A percentile compares a stretch with the other conserved stretches of the same genome.
Conservation (phyloP, 2,113 vertebrate genomes). For the Lepus europaeus region DNA sequence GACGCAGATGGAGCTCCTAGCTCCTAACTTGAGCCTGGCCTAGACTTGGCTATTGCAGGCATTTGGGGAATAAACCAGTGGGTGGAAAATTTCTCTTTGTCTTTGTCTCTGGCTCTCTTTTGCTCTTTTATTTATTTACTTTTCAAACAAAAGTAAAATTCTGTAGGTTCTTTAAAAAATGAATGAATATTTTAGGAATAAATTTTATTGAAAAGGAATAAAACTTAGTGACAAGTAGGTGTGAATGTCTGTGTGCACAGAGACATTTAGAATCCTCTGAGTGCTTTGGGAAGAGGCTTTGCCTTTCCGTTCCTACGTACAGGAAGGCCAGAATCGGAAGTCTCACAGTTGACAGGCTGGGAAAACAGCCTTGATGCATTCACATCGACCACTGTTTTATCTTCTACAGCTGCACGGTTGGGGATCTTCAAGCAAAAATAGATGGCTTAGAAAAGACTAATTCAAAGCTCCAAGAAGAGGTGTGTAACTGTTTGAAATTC, state of each 20-base stretch:
- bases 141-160: too few relatives aligned
- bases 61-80: too few relatives aligned
- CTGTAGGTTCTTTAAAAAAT: neutral
- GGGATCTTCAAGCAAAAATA: constrained; percentile 98
- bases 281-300: neutral
- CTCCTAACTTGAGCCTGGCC: too few relatives aligned
- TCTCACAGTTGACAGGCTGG: neutral
- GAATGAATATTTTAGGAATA: neutral
- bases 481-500: constrained; percentile 84
- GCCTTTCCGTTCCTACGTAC: neutral
- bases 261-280: neutral
- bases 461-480: constrained; percentile 98
- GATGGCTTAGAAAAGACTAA: constrained; percentile 98
- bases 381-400: constrained; percentile 45
- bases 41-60: too few relatives aligned
- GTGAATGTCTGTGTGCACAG: too few relatives aligned
- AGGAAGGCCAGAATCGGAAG: neutral
- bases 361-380: neutral
- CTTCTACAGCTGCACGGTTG: constrained; percentile 93
- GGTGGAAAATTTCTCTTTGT: too few relatives aligned
- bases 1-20: too few relatives aligned
- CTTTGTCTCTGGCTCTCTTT: too few relatives aligned
- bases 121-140: too few relatives aligned
- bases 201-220: neutral
- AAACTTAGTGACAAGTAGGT: too few relatives aligned